Base-by-base conservation (phyloP, 2,888 invertebrate species). In the Amorpha juglandis region DNA sequence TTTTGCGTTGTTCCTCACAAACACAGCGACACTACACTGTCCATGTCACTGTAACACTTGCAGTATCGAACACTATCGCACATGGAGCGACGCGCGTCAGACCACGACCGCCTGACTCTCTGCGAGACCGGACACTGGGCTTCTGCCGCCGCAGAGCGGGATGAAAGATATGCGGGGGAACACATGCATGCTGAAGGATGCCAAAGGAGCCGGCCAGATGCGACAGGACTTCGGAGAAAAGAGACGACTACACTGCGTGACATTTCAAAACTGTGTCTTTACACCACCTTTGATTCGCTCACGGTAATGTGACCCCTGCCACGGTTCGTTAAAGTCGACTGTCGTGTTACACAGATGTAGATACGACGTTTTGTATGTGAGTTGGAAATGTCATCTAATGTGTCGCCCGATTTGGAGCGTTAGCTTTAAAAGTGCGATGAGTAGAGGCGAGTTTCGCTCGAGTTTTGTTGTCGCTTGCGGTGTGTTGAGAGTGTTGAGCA, bases 201-300 rank as follows among this genome's bases (percentile, higher is more conserved):
- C 90, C 87, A 89, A 91, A 92, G 92, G 92, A 91, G 88, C 86
- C 80, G 83, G 88, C 87, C 91, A 91, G 90, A 92, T 88, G 91
- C 91, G 91, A 91, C 92, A 92, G 92, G 92, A 93, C 91, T 88
- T 88, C 83, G 91, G 86, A 88, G 92, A 92, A 93, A 93, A 92
- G 93, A 93, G 93, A 93, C 90, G 88, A 92, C 91, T 88, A 91
- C 91, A 92, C 89, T 84, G 81, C 89, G 90, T 91, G 92, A 93
- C 92, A 92, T 91, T 92, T 91, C 91, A 91, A 92, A 93, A 92
- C 88, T 90, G 91, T 92, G 92, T 92, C 93, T 92, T 88, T 92
- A 90, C 90, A 87, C 81, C 86, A 85, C 88, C 86, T 86, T 80
- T 76, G 69, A 68, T 65, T 53, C 53, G 38, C 48, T 53, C 72